Evolutionary conservation across 2,797 vertebrate species (phyloP).

Genomic region (Eospalax fontanierii): DNA sequence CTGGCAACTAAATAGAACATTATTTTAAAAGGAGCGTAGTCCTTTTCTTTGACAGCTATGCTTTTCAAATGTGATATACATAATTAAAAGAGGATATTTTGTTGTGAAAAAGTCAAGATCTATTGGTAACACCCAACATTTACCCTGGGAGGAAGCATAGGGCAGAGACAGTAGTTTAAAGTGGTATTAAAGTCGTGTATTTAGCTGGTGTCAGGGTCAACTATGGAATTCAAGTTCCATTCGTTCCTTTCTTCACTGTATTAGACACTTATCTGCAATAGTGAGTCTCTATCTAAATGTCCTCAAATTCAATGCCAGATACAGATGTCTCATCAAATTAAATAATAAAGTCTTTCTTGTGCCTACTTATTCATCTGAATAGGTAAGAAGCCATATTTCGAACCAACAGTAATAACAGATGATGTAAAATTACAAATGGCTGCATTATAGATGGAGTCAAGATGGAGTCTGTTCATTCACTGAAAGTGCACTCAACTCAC

Average conservation of each 20-base stretch:
- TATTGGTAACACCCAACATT: not conserved
- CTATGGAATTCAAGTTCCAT: not conserved
- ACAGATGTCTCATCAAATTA: not conserved
- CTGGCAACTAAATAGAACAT: not conserved
- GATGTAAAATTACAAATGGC: not conserved
- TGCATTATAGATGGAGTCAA: not conserved
- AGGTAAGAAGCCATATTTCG: not conserved
- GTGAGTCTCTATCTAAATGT: not conserved
- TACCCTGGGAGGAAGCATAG: not conserved
- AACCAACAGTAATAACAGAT: not conserved
- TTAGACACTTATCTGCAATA: not conserved
- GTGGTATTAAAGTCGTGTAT: too few relatives aligned
- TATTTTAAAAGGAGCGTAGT: not conserved
- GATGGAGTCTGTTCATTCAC: not conserved
- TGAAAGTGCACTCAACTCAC: not conserved
- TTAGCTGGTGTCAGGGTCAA: not conserved
- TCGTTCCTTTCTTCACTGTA: not conserved
- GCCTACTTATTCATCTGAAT: conserved; percentile 6
- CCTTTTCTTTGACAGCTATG: not conserved
- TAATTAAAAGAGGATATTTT: conserved; percentile 1
- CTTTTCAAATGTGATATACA: conserved; percentile 15
- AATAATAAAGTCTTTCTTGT: not conserved
- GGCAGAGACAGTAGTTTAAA: not conserved
- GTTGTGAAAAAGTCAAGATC: conserved; percentile 8
- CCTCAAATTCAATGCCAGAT: not conserved